Evolutionary conservation across 2,888 invertebrate species (phyloP), one percentile per base, ranked within the genome.

Genomic region (Theretra japonica): DNA sequence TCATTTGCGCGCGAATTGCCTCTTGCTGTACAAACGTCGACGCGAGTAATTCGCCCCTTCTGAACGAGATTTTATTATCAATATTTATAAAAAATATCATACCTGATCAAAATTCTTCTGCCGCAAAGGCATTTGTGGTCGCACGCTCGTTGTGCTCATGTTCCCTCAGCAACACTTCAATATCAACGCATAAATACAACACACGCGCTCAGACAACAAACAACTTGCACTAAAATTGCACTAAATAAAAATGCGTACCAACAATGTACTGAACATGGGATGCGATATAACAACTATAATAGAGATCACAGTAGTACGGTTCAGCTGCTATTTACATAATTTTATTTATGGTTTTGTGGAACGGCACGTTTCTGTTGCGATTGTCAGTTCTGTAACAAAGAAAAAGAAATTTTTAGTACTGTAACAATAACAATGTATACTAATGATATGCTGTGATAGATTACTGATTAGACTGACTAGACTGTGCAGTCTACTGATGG

Each of bases 41-140:
- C 33, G 33, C 33, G 11, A 11, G 8, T 33, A 41, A 41, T 41
- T 41, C 41, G 41, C 11, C 11, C 11, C 41, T 11, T 41, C 41
- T 41, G 11, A 11, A 41, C 8, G 11, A 41, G 41, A 5, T 28
- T 28, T 28, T 5, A 5, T 41, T 41, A 41, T 11, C 41, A 41
- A 41, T 11, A 41, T 11, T 33, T 41, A 41, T 15, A 41, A 11
- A 11, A 41, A 1, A 11, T 15, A 65, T n/a, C 65, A 65, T 78
- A 95, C 95, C 93, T 96, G 97, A 90, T 97, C 97, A 82, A 98
- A 95, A 86, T 97, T 97, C 82, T 97, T 97, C 83, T 96, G 96
- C 85, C 96, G 96, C 75, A 96, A 90, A 72, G 96, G 96, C 80
- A 95, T 94, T 75, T 95, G 90, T 19, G 90, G 88, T 75, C 90